Evolutionary conservation across 2,113 vertebrate genomes (phyloP), one percentile per base, ranked within the genome.

Genomic region (Thamnophis sirtalis): DNA sequence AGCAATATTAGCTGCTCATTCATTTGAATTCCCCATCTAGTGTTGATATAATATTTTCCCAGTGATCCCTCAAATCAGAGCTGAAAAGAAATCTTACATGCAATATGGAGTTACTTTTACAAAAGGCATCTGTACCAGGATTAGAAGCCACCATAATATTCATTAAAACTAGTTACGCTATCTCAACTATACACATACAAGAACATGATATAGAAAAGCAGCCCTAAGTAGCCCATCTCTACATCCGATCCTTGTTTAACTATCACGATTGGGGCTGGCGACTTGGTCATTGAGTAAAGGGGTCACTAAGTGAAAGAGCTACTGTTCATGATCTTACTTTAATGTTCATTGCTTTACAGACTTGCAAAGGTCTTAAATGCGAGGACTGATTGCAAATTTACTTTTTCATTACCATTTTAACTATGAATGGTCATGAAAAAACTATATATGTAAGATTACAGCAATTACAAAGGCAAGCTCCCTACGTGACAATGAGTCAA

Each of bases 11-110:
- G 6, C 26, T 54, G 51, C 21, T 43, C 13, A 56, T 4, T 50
- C 85, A 19, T 9, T 33, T 58, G 43, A 60, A 91, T 43, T 38
- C 21, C 50, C 55, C 28, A 26, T 51, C 56, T 80, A 92, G 55
- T 7, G 28, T 54, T 55, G 1, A 0, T 63, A 94, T 91, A 68
- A 93, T 89, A 87, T 7, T 94, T 80, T n/a, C 73, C 84, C 63
- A 92, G 13, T 84, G 28, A 95, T 95, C 4, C 88, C 2, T 91
- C n/a, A 63, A 94, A 88, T 33, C 0, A 1, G 56, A 26, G 55
- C 80, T 50, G 43, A 88, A 22, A 91, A 22, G 24, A 87, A 54
- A 85, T 53, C 2, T 50, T 90, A 80, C 56, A 50, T 86, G 4
- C 22, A 91, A 55, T 10, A 87, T 15, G 55, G 7, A 49, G 43